Percentiles rank a stretch among this genome's conserved stretches.
phyloP scores from a whole-genome alignment of 1,140 invertebrate genomes.

The Arctopsyche grandis region DNA sequence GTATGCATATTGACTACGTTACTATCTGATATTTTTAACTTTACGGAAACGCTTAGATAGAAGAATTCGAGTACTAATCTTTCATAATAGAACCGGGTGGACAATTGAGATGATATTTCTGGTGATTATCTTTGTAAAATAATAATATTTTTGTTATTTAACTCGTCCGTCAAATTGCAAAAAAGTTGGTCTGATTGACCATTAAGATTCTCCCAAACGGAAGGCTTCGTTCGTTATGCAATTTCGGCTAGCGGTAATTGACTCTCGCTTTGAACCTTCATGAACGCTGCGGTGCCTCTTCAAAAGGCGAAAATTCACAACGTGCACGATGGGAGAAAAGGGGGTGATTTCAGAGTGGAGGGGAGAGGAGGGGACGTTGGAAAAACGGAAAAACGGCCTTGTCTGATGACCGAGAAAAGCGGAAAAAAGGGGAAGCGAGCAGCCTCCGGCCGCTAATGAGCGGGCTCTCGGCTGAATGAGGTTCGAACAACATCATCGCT shows the following conservation, averaged over 20 bases:
- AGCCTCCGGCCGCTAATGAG: slow-evolving; percentile 49
- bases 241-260: not conserved
- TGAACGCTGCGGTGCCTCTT: not conserved
- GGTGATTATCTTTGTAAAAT: no score
- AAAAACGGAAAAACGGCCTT: slow-evolving; percentile 26
- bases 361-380: slow-evolving; percentile 33
- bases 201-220: no score
- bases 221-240: not conserved
- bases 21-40: no score
- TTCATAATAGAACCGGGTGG: no score
- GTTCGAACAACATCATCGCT: slow-evolving; percentile 43
- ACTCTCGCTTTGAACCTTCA: slow-evolving; percentile 7
- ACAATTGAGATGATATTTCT: no score
- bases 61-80: no score
- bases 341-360: not conserved
- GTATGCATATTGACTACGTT: no score
- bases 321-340: slow-evolving; percentile 1
- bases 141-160: no score
- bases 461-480: slow-evolving; percentile 45
- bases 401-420: slow-evolving; percentile 31
- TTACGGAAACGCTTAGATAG: no score
- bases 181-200: no score
- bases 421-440: slow-evolving; percentile 23
- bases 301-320: slow-evolving; percentile 43
- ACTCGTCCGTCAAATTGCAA: no score